These are phyloP conservation scores for Bubalus kerabau DNA, from an alignment of 2,113 vertebrate species.

Conservation along the genomic window DNA sequence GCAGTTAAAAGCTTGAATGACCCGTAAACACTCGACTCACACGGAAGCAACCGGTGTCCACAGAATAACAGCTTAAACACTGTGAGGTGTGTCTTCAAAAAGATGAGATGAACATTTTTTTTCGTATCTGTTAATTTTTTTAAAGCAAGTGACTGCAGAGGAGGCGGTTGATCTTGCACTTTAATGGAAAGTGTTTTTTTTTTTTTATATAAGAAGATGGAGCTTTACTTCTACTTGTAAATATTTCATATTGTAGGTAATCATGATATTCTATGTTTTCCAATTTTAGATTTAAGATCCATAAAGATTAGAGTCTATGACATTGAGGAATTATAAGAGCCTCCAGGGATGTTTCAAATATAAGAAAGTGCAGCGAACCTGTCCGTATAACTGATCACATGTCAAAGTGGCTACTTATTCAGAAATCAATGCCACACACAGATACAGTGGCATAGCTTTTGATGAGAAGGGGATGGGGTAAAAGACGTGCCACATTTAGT, in stretches of 20 bases:
- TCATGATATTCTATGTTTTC: constrained; percentile 78
- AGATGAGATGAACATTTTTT: neutral
- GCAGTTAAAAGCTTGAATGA: neutral
- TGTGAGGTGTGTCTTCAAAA: neutral
- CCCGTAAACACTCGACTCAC: neutral
- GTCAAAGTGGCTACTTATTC: constrained; percentile 85
- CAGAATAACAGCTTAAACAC: neutral
- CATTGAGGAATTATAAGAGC: constrained; percentile 85
- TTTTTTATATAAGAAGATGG: neutral
- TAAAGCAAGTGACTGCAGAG: neutral
- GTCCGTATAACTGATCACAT: constrained; percentile 89
- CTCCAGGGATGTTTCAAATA: constrained; percentile 86
- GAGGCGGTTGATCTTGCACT: neutral
- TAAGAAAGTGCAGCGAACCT: constrained; percentile 85
- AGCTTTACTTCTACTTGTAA: constrained; percentile 1
- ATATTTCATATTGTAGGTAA: constrained; percentile 66
- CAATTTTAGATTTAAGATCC: constrained; percentile 81
- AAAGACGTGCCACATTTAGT: neutral
- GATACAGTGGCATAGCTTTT: neutral
- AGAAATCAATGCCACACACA: constrained; percentile 72
- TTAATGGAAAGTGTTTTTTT: neutral
- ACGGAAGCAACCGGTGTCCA: neutral
- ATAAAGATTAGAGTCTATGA: constrained; percentile 88
- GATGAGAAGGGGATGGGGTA: constrained; percentile 15
- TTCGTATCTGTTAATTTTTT: neutral